phyloP scores from a whole-genome alignment of 2,113 vertebrate genomes.

The Toxotes chatareus region DNA sequence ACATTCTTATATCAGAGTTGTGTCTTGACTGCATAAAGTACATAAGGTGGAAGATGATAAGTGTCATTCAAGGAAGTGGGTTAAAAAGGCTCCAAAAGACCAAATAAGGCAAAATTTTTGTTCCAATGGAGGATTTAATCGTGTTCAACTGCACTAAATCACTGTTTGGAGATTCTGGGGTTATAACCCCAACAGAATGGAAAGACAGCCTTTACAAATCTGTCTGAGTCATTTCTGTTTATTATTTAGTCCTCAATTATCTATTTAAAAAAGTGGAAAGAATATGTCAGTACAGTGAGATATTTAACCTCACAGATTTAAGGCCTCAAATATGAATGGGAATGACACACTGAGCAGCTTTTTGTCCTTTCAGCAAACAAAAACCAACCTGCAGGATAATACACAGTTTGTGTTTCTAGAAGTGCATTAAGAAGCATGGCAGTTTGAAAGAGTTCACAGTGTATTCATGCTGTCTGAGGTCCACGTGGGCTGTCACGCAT shows the following conservation, averaged over 20 bases:
- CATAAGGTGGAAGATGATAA: background rate
- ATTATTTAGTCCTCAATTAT: too few species aligned
- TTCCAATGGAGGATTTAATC: background rate
- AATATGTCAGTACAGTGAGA: too few species aligned
- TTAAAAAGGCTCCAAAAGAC: background rate
- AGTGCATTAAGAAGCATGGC: background rate
- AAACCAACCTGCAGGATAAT: background rate
- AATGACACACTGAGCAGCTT: background rate
- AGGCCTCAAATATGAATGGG: too few species aligned
- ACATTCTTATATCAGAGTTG: too few species aligned
- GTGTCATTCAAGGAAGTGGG: background rate
- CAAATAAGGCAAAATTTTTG: background rate
- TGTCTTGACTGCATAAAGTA: background rate
- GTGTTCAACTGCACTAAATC: background rate
- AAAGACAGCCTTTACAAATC: too few species aligned
- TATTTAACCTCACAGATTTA: too few species aligned
- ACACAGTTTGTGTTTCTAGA: background rate
- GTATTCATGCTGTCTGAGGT: constrained; percentile 22
- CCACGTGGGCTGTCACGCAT: constrained; percentile 50
- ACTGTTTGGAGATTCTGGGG: background rate
- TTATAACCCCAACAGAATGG: background rate
- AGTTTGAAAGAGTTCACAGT: constrained; percentile 13
- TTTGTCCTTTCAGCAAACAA: background rate
- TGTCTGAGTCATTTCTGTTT: too few species aligned
- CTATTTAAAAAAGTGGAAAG: too few species aligned